Base-by-base conservation (phyloP, 2,113 vertebrate species). In the Okapia johnstoni region DNA sequence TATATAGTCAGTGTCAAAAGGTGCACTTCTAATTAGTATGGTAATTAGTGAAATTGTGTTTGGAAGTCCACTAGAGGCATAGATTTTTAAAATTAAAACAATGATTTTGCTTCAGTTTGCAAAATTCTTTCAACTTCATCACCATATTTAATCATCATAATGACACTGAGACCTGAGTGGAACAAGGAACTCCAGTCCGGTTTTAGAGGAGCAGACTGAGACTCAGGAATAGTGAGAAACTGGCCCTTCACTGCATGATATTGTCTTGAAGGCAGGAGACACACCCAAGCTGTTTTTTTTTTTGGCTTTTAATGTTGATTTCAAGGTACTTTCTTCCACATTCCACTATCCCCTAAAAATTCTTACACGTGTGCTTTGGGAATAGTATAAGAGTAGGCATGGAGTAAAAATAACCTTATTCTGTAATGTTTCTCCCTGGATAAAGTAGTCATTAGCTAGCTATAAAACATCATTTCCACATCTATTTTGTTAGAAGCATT, bases 401-500 rank as follows among this genome's bases (percentile, higher is more conserved):
- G 61, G 70, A 30, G 16, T 4, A 77, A 23, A 70, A 3, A 80
- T 15, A 94, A 84, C 15, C 14, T 83, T 40, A 60, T 83, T 77
- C 33, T 55, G 33, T 17, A 83, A 55, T 30, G 6, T 7, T 58
- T 16, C 26, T 90, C 57, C 11, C 16, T 14, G 90, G 19, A 76
- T 33, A 52, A 28, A 26, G 17, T 1, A 66, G 81, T 19, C 19
- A 55, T 50, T 93, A 81, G 7, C 8, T 61, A 76, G 36, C 58
- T 95, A 11, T 55, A 73, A 96, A 88, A 57, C 54, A 86, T 85
- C 63, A 61, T 46, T 90, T 40, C 48, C 63, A 15, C 0, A 46
- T 17, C 83, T 88, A 70, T 61, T 96, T 90, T 43, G 48, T 46
- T 92, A 93, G 96, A 96, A 96, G 17, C 33, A 70, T 90, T 97